A percentile compares a stretch with the other conserved stretches of the same genome.
phyloP scores from a whole-genome alignment of 2,113 vertebrate genomes.

The Rhynchomys soricoides region DNA sequence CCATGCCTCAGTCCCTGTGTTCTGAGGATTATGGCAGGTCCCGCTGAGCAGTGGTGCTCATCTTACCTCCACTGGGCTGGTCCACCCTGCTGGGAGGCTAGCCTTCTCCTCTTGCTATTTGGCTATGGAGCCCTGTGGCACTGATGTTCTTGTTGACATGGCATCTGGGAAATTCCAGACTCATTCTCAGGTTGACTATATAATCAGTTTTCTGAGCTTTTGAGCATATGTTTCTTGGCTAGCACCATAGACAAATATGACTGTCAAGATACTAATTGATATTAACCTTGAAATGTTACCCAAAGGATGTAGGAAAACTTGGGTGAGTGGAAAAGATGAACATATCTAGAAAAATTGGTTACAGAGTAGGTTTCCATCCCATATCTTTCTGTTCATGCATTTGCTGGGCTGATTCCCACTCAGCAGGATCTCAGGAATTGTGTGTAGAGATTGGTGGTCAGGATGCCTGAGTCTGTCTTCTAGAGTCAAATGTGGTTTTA shows the following conservation, averaged over 20 bases:
- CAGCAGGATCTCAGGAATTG: fast-evolving
- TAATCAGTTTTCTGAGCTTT: not conserved
- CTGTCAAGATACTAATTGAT: not conserved
- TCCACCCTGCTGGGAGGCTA: too few species aligned
- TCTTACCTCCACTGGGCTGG: too few species aligned
- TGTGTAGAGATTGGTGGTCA: not conserved
- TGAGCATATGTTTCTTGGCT: not conserved
- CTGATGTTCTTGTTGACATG: not conserved
- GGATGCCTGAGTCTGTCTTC: too few species aligned
- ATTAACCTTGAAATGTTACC: not conserved
- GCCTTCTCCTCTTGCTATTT: too few species aligned
- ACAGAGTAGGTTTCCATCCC: not conserved
- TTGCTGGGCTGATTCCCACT: not conserved
- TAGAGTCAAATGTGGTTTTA: not conserved
- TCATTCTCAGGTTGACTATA: not conserved
- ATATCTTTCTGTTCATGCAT: not conserved
- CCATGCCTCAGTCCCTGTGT: too few species aligned
- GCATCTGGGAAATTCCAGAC: not conserved
- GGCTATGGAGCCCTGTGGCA: too few species aligned
- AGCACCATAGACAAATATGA: not conserved
- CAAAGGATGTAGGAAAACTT: not conserved
- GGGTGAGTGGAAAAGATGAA: not conserved
- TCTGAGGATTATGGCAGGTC: too few species aligned
- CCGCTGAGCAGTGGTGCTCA: too few species aligned
- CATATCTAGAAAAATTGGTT: not conserved